Evolutionary conservation across 2,888 invertebrate genomes (phyloP).

Genomic region (Acrobasis suavella): DNA sequence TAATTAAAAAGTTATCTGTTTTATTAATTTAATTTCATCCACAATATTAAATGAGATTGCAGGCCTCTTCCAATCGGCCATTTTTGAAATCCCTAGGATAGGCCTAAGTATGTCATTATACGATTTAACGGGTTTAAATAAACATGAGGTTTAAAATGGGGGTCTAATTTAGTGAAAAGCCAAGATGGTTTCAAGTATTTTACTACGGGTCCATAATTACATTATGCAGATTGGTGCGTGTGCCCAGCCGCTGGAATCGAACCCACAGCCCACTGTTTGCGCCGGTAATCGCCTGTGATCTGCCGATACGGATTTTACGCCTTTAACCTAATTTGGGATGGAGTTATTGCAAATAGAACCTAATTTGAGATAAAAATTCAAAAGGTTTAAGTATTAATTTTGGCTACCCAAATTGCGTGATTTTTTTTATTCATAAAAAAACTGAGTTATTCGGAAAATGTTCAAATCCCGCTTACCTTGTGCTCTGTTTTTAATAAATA

Average conservation of each 20-base stretch:
- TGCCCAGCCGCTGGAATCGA: slow-evolving; percentile 18
- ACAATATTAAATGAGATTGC: too few relatives aligned
- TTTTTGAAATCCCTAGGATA: too few relatives aligned
- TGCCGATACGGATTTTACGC: background rate
- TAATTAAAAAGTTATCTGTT: too few relatives aligned
- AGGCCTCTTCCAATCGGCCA: too few relatives aligned
- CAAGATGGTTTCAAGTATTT: slow-evolving; percentile 14
- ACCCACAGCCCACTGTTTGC: slow-evolving; percentile 7
- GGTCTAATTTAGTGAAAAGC: slow-evolving; percentile 18
- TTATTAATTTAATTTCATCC: too few relatives aligned
- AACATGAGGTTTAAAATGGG: slow-evolving; percentile 1
- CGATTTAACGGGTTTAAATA: background rate
- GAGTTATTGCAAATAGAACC: slow-evolving; percentile 1
- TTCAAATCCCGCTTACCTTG: too few relatives aligned
- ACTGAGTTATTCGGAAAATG: too few relatives aligned
- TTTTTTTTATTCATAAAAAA: too few relatives aligned
- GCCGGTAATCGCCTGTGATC: slow-evolving; percentile 13
- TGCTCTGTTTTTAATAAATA: too few relatives aligned
- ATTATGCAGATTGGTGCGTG: slow-evolving; percentile 30
- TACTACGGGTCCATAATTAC: slow-evolving; percentile 26
- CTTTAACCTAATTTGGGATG: background rate
- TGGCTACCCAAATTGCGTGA: too few relatives aligned
- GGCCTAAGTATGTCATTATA: too few relatives aligned
- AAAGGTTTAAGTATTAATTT: too few relatives aligned
- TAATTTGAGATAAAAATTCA: background rate